Percentiles rank a stretch among this genome's conserved stretches.
Conservation (phyloP, 2,888 invertebrate species). For the Geotrupes spiniger region DNA sequence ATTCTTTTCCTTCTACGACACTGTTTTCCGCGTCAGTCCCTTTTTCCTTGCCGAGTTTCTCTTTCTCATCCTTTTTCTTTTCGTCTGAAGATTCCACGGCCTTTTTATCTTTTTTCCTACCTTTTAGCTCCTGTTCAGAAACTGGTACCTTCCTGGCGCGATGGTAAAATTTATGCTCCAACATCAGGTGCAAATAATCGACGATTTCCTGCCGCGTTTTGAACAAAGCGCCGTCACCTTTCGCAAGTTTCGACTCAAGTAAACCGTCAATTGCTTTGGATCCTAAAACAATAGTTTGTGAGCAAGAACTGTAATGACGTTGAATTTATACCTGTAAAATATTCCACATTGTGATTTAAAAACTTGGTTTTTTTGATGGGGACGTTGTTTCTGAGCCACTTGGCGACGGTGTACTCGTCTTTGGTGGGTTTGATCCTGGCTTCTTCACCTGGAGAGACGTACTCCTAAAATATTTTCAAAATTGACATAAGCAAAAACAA, state of each 20-base stretch:
- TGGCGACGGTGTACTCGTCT: slow-evolving; percentile 90
- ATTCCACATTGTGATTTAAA: slow-evolving; percentile 93
- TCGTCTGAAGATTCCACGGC: slow-evolving; percentile 47
- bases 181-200: slow-evolving; percentile 77
- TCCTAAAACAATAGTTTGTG: slow-evolving; percentile 50
- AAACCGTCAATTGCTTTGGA: slow-evolving; percentile 89
- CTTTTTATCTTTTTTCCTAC: slow-evolving; percentile 58
- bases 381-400: slow-evolving; percentile 91
- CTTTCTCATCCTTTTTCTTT: slow-evolving; percentile 54
- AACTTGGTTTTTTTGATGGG: slow-evolving; percentile 95
- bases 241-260: slow-evolving; percentile 86
- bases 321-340: slow-evolving; percentile 75
- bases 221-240: slow-evolving; percentile 73
- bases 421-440: slow-evolving; percentile 75
- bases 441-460: slow-evolving; percentile 51
- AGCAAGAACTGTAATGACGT: slow-evolving; percentile 15
- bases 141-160: slow-evolving; percentile 86
- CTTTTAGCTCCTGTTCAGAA: slow-evolving; percentile 64
- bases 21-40: slow-evolving; percentile 54
- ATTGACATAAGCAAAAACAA: background rate
- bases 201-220: slow-evolving; percentile 76
- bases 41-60: slow-evolving; percentile 49
- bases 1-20: slow-evolving; percentile 54
- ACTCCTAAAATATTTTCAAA: slow-evolving; percentile 44
- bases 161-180: slow-evolving; percentile 93